Evolutionary conservation across 2,113 vertebrate species (phyloP).

Genomic region (Antechinus stuartii): DNA sequence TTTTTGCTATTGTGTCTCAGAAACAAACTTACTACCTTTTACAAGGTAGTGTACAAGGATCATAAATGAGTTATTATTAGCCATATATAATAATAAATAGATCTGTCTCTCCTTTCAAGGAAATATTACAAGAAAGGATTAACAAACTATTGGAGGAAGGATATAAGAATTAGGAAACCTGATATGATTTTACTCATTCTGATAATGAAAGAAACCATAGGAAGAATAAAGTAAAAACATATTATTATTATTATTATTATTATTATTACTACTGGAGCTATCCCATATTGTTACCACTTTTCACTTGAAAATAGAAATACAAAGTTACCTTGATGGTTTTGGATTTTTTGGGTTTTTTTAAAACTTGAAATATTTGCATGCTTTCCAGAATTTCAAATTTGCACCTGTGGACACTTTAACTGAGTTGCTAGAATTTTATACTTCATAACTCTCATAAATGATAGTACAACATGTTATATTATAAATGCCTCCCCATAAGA

Average conservation of each 20-base stretch:
- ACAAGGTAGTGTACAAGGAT: neutral
- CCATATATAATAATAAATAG: slow-evolving; percentile 38
- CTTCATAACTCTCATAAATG: neutral
- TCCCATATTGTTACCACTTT: neutral
- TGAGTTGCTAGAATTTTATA: neutral
- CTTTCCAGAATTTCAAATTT: neutral
- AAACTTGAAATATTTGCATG: neutral
- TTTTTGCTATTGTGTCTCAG: too few species aligned
- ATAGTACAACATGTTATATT: neutral
- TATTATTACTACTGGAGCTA: neutral
- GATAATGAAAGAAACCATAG: neutral
- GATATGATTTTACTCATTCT: neutral
- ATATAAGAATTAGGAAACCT: neutral
- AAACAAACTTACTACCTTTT: neutral
- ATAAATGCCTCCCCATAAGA: neutral
- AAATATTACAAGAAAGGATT: neutral
- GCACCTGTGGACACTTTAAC: neutral
- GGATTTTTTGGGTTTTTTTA: too few species aligned
- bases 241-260: neutral
- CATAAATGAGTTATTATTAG: neutral
- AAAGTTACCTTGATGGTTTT: neutral
- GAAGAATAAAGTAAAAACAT: neutral
- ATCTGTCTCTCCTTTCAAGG: slow-evolving; percentile 2
- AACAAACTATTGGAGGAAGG: neutral
- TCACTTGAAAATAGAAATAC: neutral